Evolutionary conservation across 1,140 invertebrate genomes (phyloP), one percentile per base, ranked within the genome.

Genomic region (Pseudoatta argentina): DNA sequence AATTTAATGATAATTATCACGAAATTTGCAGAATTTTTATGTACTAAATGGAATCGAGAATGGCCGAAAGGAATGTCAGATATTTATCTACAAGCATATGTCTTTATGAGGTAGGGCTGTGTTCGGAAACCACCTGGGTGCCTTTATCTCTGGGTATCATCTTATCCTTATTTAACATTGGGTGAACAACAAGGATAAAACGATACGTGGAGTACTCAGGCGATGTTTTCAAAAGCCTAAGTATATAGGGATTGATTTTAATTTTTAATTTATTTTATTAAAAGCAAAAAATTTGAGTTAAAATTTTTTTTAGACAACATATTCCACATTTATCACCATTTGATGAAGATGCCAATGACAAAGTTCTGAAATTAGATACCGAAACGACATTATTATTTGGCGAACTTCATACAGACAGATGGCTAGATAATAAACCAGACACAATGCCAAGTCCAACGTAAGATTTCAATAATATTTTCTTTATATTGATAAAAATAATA

Each of bases 1-100:
- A 96, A 97, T 94, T 96, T 97, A 10, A 96, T 97, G 91, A 96
- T 96, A 63, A 95, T 97, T 71, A 92, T 97, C 12, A 96, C 96
- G 59, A 96, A 96, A 55, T 96, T 96, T 89, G 95, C 97, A 4
- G 93, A 95, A 89, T 95, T 96, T 88, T 93, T 98, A 61, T 94
- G 95, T 48, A 94, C 92, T 16, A 96, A 97, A 85, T 97, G 97
- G 96, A 95, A 95, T 86, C 86, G 94, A 30, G 95, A 96, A 79
- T 98, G 97, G 97, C 97, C 97, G 0, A 93, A 96, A 86, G 94
- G 95, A 63, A 94, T 97, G n/a, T 86, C 94, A 7, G 95, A 96
- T 1, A 85, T 97, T 39, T 98, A 96, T 94, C 93, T 97, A 66
- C 93, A 96, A 91, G 95, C 96, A 3, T 97, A 97, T 91, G 93